Evolutionary conservation across 2,113 vertebrate genomes (phyloP), one percentile per base, ranked within the genome.

Genomic region (Lagopus leucura): DNA sequence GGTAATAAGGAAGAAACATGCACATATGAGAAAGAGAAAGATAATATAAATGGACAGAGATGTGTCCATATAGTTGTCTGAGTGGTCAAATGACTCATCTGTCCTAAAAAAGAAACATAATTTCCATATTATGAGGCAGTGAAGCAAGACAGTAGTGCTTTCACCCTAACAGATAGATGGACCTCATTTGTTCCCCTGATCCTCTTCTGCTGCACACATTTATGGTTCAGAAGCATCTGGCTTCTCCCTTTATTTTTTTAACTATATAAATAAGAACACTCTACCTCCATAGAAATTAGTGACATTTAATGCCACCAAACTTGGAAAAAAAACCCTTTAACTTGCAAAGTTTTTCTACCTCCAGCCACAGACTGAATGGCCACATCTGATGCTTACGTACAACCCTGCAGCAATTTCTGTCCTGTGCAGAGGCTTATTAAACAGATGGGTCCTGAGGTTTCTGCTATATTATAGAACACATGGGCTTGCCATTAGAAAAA

Each of bases 41-140:
- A 84, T 77, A 63, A 86, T 72, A 76, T 27, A 88, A 94, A 91
- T 81, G 84, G 60, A 64, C 81, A 75, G 66, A 79, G 12, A 38
- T 38, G 36, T 76, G 38, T 77, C 48, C 77, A 55, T 76, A 61
- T 13, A 61, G 63, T 90, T 87, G 43, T 95, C 55, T 66, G 60
- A 94, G 76, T 94, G 80, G 83, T 88, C 85, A 93, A 94, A 94
- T 28, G 63, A 60, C 34, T 72, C 54, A 77, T 86, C 69, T 89
- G 65, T 34, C 88, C 82, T 90, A 86, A 90, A 87, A 92, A 86
- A 65, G 61, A 77, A 74, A n/a, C 36, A n/a, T 43, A 57, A 93
- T 95, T 91, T 90, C 69, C 28, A 14, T 79, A 90, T 58, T 84
- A 65, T 12, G 43, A 88, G 42, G 73, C 61, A 88, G 43, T 90